A percentile compares a stretch with the other conserved stretches of the same genome.
phyloP scores from a whole-genome alignment of 2,888 invertebrate genomes.

The Harpalus rubripes region DNA sequence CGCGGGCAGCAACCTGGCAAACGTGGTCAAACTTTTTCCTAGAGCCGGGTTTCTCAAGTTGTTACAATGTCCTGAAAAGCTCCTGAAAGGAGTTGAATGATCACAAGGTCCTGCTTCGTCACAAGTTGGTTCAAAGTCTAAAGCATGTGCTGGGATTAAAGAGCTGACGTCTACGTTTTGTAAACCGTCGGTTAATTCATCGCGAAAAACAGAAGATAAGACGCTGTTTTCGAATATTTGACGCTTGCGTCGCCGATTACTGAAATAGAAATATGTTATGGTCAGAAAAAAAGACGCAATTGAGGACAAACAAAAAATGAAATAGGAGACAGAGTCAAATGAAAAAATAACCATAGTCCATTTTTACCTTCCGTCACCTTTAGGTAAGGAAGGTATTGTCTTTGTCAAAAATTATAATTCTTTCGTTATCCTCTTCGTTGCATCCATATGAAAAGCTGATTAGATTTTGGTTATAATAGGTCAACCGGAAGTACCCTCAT shows the following conservation, averaged over 20 bases:
- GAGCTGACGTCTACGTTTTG: slow-evolving; percentile 89
- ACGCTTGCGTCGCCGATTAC: slow-evolving; percentile 81
- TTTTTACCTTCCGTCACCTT: too few species aligned
- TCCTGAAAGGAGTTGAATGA: slow-evolving; percentile 84
- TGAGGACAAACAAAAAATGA: too few species aligned
- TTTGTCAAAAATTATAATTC: too few species aligned
- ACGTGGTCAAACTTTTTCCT: slow-evolving; percentile 91
- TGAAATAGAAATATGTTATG: too few species aligned
- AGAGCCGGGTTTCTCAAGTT: slow-evolving; percentile 90
- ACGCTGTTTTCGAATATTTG: slow-evolving; percentile 86
- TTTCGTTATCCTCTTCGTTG: too few species aligned
- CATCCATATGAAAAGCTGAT: too few species aligned
- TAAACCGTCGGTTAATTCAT: slow-evolving; percentile 87
- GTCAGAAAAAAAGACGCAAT: too few species aligned
- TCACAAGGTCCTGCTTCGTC: slow-evolving; percentile 87
- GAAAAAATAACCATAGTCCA: too few species aligned
- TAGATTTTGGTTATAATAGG: too few species aligned
- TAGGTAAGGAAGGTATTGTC: too few species aligned
- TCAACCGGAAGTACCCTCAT: too few species aligned
- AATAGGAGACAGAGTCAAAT: too few species aligned
- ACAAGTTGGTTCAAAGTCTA: slow-evolving; percentile 85
- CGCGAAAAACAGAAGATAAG: slow-evolving; percentile 80
- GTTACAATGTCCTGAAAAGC: slow-evolving; percentile 92
- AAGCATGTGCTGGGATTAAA: slow-evolving; percentile 82
- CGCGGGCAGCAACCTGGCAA: slow-evolving; percentile 90